Percentiles rank a stretch among this genome's conserved stretches.
Conservation (phyloP, 2,888 invertebrate genomes). For the Orchesella flavescens region DNA sequence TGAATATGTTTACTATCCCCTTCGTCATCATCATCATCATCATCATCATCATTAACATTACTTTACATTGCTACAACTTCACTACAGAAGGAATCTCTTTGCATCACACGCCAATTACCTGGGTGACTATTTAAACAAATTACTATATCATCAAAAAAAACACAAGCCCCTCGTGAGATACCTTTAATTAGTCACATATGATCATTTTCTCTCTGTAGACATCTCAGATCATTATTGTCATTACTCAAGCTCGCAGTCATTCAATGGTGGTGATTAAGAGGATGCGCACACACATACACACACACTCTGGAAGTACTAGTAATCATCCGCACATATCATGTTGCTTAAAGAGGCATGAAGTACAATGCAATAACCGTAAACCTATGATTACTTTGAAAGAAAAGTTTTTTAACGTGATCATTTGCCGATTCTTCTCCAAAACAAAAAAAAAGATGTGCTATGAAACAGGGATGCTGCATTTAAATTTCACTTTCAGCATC, state of each 20-base stretch:
- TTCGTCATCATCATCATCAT: constrained; percentile 5
- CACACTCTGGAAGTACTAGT: background rate
- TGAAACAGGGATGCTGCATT: background rate
- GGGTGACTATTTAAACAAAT: constrained; percentile 52
- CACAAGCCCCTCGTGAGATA: constrained; percentile 20
- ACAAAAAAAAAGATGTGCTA: too few species aligned
- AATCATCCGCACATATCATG: background rate
- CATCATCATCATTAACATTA: constrained; percentile 27
- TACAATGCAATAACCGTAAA: too few species aligned
- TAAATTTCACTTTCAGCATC: constrained; percentile 26
- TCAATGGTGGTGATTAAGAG: background rate
- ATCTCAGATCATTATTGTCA: constrained; percentile 29
- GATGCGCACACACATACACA: too few species aligned
- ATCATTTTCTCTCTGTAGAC: constrained; percentile 19
- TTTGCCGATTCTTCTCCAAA: too few species aligned
- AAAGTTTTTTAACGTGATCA: too few species aligned
- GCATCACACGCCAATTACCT: constrained; percentile 30
- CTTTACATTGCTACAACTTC: constrained; percentile 20
- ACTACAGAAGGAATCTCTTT: background rate
- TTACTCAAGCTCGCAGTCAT: background rate
- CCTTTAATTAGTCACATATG: constrained; percentile 40
- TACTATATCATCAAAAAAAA: constrained; percentile 37
- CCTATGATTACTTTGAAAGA: too few species aligned
- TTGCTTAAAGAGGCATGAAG: background rate
- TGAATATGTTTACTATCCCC: constrained; percentile 27